phyloP scores from a whole-genome alignment of 2,113 vertebrate genomes.

The Heliornis fulica region DNA sequence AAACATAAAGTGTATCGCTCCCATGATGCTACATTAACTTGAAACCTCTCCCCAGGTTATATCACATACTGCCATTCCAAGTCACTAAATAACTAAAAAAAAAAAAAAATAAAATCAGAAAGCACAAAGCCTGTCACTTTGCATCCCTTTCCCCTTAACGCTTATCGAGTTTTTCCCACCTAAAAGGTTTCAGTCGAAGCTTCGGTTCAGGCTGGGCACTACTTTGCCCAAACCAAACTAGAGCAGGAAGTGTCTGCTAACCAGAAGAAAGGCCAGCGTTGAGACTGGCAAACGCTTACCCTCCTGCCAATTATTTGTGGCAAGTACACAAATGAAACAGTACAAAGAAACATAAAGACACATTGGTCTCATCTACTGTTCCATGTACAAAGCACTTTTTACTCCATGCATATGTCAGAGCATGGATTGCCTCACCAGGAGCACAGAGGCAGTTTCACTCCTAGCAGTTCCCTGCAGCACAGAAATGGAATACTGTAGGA shows the following conservation, averaged over 20 bases:
- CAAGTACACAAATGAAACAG: neutral
- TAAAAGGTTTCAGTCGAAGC: neutral
- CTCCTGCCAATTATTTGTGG: neutral
- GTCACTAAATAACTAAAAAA: neutral
- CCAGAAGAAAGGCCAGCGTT: neutral
- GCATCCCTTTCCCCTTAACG: neutral
- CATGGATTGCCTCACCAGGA: neutral
- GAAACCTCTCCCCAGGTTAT: neutral
- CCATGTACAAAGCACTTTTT: neutral
- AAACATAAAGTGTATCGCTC: neutral
- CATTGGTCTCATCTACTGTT: neutral
- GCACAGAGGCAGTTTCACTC: neutral
- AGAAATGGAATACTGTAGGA: neutral
- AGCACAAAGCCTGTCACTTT: neutral
- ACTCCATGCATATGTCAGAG: neutral
- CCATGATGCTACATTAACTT: neutral
- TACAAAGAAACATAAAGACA: neutral
- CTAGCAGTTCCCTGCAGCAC: neutral
- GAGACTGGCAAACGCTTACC: neutral
- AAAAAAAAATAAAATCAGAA: neutral
- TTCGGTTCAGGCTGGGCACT: neutral
- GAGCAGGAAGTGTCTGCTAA: neutral
- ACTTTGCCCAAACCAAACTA: neutral
- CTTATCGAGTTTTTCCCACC: neutral
- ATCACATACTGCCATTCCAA: neutral